Conservation (phyloP, 1,140 invertebrate genomes). For the Dreissena polymorpha region DNA sequence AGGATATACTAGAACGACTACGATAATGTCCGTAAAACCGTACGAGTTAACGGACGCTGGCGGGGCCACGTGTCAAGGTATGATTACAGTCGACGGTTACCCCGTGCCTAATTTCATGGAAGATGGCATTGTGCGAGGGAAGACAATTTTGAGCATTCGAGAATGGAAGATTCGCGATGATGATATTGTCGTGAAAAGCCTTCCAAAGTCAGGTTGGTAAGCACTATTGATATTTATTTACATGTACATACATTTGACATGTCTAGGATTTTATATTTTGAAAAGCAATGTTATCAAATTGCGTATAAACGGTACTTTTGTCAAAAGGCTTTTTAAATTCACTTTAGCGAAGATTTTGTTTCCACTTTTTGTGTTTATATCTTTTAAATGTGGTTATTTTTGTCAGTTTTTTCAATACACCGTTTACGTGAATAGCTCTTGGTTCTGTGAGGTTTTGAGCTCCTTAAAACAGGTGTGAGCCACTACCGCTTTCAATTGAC, state of each 20-base stretch:
- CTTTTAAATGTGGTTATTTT: too few relatives aligned
- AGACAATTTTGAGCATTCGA: background rate
- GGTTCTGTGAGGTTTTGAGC: too few relatives aligned
- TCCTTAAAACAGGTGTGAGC: too few relatives aligned
- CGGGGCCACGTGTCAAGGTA: background rate
- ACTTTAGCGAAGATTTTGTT: too few relatives aligned
- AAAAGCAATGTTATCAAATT: too few relatives aligned
- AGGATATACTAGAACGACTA: too few relatives aligned
- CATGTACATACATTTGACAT: background rate
- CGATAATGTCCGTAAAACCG: background rate
- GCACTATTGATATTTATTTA: background rate
- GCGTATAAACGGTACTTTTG: too few relatives aligned
- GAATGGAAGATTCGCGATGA: background rate
- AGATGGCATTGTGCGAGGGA: background rate
- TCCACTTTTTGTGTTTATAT: too few relatives aligned
- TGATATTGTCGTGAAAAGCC: background rate
- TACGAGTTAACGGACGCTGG: slow-evolving; percentile 1
- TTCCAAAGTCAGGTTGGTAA: background rate
- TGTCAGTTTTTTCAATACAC: too few relatives aligned
- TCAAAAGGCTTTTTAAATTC: too few relatives aligned
- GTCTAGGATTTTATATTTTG: background rate
- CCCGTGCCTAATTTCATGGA: background rate
- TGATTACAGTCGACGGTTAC: background rate
- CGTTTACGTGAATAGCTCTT: too few relatives aligned
- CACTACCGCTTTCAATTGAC: too few relatives aligned